A percentile compares a stretch with the other conserved stretches of the same genome.
Conservation (phyloP, 2,888 invertebrate genomes). For the Microctonus hyperodae region DNA sequence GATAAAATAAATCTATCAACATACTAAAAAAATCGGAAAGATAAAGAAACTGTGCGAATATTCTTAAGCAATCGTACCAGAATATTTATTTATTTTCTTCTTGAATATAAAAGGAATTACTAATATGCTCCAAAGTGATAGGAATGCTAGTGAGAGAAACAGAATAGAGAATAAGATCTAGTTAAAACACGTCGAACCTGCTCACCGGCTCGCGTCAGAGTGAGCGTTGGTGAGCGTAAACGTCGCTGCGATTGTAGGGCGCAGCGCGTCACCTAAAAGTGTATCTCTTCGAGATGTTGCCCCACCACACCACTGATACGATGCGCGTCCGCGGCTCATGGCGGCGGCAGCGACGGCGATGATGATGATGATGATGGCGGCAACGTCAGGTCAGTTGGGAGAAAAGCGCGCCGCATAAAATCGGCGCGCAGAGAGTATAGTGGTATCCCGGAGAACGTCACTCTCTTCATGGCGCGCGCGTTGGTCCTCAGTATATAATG, state of each 20-base stretch:
- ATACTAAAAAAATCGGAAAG: no score
- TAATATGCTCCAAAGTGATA: neutral
- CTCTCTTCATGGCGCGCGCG: conserved; percentile 11
- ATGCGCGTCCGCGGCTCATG: neutral
- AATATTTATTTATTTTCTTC: no score
- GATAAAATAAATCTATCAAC: no score
- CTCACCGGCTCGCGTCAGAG: conserved; percentile 58
- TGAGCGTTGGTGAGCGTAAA: conserved; percentile 49
- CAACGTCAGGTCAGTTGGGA: conserved; percentile 17
- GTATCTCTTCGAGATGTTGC: neutral
- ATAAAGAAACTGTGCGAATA: no score
- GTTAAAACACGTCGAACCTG: conserved; percentile 47
- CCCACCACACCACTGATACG: neutral
- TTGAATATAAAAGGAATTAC: neutral
- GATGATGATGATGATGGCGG: no score
- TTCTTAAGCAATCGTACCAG: no score
- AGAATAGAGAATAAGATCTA: conserved; percentile 8
- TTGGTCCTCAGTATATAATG: conserved; percentile 23
- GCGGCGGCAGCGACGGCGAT: neutral
- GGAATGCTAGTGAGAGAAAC: neutral
- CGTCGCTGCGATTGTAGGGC: conserved; percentile 22
- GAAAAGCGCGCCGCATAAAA: conserved; percentile 6
- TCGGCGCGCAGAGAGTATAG: neutral
- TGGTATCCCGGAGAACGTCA: conserved; percentile 10
- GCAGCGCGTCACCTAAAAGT: conserved; percentile 18